phyloP scores from a whole-genome alignment of 2,113 vertebrate genomes.

The Ceyx melanurus region DNA sequence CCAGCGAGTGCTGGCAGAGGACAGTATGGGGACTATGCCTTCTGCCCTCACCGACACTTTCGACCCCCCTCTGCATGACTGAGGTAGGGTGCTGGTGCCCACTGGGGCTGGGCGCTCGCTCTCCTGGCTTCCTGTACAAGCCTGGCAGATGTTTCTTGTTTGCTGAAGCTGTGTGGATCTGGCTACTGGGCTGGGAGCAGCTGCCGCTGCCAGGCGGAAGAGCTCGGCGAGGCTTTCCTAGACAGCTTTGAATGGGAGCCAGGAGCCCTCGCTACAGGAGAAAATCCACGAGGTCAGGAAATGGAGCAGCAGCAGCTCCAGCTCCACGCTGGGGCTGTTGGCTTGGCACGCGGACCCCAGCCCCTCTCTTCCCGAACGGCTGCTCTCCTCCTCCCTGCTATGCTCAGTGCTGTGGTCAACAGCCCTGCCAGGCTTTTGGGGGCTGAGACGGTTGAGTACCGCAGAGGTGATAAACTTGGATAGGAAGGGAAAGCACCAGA shows the following conservation, averaged over 20 bases:
- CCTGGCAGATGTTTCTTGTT: conserved; percentile 46
- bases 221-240: conserved; percentile 31
- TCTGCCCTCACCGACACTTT: not conserved
- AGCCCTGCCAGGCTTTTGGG: not conserved
- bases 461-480: not conserved
- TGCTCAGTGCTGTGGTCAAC: not conserved
- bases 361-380: not conserved
- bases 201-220: conserved; percentile 55
- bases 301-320: not conserved
- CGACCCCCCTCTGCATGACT: not conserved
- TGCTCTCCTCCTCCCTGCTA: not conserved
- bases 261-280: conserved; percentile 30
- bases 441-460: not conserved
- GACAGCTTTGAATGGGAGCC: conserved; percentile 56
- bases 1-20: not conserved
- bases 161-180: not conserved
- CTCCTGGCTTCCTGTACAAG: not conserved
- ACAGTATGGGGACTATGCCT: not conserved
- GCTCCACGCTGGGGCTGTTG: not conserved
- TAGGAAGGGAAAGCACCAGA: not conserved
- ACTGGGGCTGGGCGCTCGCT: fast-evolving
- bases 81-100: not conserved
- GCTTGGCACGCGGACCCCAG: not conserved
- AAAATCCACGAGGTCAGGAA: conserved; percentile 49
- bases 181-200: conserved; percentile 35